Evolutionary conservation across 2,113 vertebrate genomes (phyloP).

Genomic region (Okapia johnstoni): DNA sequence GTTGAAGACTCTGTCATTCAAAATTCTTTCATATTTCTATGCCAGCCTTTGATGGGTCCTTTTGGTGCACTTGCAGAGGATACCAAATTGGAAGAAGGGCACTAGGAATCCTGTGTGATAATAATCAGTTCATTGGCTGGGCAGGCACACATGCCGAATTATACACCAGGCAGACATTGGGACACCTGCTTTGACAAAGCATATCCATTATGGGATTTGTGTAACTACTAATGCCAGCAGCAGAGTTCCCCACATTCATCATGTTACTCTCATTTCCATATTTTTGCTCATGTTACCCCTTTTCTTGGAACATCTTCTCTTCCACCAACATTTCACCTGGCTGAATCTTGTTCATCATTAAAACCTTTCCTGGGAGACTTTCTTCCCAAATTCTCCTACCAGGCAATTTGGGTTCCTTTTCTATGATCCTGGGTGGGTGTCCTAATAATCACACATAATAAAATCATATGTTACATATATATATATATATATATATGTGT

Average conservation of each 20-base stretch:
- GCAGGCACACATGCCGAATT: not conserved
- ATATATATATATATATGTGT: not conserved
- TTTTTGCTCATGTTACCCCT: not conserved
- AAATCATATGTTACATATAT: not conserved
- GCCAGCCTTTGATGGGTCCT: not conserved
- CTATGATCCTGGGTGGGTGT: not conserved
- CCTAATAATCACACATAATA: not conserved
- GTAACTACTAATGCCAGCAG: not conserved
- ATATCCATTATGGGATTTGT: not conserved
- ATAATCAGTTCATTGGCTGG: not conserved
- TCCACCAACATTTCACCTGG: not conserved
- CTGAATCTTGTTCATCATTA: not conserved
- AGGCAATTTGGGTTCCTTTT: not conserved
- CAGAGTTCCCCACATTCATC: not conserved
- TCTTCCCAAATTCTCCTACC: not conserved
- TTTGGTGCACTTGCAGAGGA: not conserved
- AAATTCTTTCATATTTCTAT: not conserved
- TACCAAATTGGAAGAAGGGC: not conserved
- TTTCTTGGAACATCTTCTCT: not conserved
- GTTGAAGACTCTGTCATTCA: not conserved
- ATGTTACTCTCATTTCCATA: not conserved
- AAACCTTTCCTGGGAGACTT: not conserved
- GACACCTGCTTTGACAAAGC: conserved; percentile 33
- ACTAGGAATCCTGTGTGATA: not conserved
- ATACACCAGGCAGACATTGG: not conserved